Base-by-base conservation (phyloP, 1,140 invertebrate species). In the Phortica variegata region DNA sequence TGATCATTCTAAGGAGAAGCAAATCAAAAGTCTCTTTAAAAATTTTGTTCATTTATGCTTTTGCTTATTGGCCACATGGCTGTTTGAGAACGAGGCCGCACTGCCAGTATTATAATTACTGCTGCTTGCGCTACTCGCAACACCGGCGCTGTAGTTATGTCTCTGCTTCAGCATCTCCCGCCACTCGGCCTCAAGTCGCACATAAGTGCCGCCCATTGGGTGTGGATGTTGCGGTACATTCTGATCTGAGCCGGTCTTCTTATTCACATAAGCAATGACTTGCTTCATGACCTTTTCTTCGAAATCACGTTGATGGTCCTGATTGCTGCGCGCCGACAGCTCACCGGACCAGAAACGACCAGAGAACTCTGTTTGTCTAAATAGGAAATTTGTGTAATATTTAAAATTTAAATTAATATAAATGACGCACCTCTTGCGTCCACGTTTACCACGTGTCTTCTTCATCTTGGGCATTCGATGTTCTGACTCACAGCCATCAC, bases 241-340 rank as follows among this genome's bases (percentile, higher is more conserved):
- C 17, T 58, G 56, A 45, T 76, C 73, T 7, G 61, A 54, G 20
- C 71, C 74, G 0, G 60, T 73, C 40, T 76, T 76, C 23, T 75
- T 76, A 26, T 58, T 82, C 60, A 90, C 78, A 31, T 87, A 76
- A 3, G 78, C 69, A 16, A 82, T 77, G 79, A 90, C 87, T 70
- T 88, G 84, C 33, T 82, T 78, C 32, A 85, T 81, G 2, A 84
- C 81, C 55, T 82, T 82, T 78, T 92, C 90, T 75, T 92, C 90
- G 60, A 84, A 87, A 38, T 90, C 85, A 17, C 90, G 77, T 73
- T 91, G 90, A 59, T 87, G 85, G 68, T 92, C 89, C 73, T 92
- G 90, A 77, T 92, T 92, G 60, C 85, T 89, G 49, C 89, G 81
- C 18, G 87, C 84, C 1, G 85, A 87, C 34, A 87, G 77, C 49